Percentiles rank a stretch among this genome's conserved stretches.
Conservation (phyloP, 2,113 vertebrate species). For the Chionis minor region DNA sequence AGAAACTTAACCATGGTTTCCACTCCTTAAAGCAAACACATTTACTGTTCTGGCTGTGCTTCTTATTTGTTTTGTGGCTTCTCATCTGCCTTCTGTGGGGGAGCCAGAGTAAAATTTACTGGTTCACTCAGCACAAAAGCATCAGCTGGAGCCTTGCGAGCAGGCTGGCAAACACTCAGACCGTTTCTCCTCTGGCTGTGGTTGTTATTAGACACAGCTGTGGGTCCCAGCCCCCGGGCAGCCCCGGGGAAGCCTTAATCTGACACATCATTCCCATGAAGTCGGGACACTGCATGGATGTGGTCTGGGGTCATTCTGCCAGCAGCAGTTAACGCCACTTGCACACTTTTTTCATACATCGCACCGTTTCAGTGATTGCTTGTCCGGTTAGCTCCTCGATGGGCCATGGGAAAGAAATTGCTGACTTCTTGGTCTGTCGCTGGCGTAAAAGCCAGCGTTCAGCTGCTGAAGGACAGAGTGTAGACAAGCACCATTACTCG, state of each 20-base stretch:
- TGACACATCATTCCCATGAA: neutral
- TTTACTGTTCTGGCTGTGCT: neutral
- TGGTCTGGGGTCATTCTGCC: neutral
- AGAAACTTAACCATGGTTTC: neutral
- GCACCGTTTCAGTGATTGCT: accelerated
- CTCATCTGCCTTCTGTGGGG: neutral
- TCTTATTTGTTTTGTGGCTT: neutral
- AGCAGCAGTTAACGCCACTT: neutral
- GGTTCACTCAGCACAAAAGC: neutral
- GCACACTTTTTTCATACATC: neutral
- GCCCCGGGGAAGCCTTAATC: neutral
- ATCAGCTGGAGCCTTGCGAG: neutral
- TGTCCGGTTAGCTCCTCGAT: neutral
- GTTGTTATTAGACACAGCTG: neutral
- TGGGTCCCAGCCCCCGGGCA: neutral
- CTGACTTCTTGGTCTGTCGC: neutral
- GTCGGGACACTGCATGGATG: neutral
- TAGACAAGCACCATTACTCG: neutral
- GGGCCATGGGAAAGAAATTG: neutral
- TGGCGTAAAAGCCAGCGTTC: neutral
- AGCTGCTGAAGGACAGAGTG: neutral
- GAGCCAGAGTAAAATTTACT: neutral
- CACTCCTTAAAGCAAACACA: neutral
- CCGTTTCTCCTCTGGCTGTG: neutral
- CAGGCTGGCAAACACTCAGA: neutral